Percentiles rank a stretch among this genome's conserved stretches.
Conservation (phyloP, 2,113 vertebrate genomes). For the Psilopogon haemacephalus region DNA sequence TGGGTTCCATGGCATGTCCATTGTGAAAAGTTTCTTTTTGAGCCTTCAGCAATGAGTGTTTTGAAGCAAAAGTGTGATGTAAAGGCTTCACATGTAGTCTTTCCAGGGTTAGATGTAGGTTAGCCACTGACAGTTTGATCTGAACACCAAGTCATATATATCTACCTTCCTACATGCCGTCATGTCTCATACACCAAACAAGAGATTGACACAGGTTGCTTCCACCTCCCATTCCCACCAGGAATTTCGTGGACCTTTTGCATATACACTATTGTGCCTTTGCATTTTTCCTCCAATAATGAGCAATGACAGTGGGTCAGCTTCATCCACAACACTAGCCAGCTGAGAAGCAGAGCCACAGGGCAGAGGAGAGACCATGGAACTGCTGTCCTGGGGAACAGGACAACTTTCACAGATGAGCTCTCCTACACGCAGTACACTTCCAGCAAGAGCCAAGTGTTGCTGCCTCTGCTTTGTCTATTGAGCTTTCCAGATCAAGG, state of each 20-base stretch:
- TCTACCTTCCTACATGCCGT: background rate
- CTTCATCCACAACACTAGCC: background rate
- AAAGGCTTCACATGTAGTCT: background rate
- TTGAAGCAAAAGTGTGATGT: background rate
- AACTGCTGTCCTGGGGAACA: background rate
- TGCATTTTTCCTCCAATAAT: background rate
- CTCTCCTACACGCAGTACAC: background rate
- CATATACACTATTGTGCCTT: background rate
- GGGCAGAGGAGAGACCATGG: background rate
- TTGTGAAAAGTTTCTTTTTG: background rate
- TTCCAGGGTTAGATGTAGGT: background rate
- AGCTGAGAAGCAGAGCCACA: background rate
- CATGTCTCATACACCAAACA: background rate
- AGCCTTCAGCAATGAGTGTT: background rate
- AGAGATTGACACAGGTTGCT: background rate
- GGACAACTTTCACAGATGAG: background rate
- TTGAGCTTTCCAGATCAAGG: too few relatives aligned
- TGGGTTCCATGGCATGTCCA: fast-evolving
- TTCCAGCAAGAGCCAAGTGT: background rate
- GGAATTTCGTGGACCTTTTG: background rate
- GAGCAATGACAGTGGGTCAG: background rate
- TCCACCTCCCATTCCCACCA: background rate
- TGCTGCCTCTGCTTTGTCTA: background rate
- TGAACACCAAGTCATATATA: background rate
- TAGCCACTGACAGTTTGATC: background rate